These are phyloP conservation scores for Hoplodrina blanda DNA, from an alignment of 2,888 invertebrate genomes.

Conservation along the genomic window DNA sequence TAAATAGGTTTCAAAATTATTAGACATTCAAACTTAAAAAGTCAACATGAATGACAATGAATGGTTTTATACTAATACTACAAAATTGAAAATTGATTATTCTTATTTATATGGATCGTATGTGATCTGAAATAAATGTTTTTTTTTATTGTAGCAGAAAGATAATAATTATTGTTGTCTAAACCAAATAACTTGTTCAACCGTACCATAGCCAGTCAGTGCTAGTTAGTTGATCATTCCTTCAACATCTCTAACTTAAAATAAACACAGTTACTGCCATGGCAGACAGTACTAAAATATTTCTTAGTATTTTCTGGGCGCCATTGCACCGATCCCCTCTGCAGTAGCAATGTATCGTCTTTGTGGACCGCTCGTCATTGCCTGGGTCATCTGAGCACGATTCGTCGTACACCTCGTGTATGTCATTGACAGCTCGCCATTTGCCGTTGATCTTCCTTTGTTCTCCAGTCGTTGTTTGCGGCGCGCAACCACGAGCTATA, in stretches of 20 bases:
- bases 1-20: too few species aligned
- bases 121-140: too few species aligned
- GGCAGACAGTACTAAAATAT: slow-evolving; percentile 17
- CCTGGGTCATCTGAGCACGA: slow-evolving; percentile 92
- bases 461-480: slow-evolving; percentile 92
- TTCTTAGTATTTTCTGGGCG: slow-evolving; percentile 51
- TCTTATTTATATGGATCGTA: too few species aligned
- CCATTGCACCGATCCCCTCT: slow-evolving; percentile 93
- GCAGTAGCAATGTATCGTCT: slow-evolving; percentile 93
- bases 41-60: too few species aligned
- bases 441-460: slow-evolving; percentile 87
- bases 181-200: too few species aligned
- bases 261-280: slow-evolving; percentile 18
- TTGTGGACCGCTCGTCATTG: slow-evolving; percentile 88
- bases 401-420: slow-evolving; percentile 93
- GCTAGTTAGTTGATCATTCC: neutral
- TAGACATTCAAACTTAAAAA: too few species aligned
- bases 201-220: neutral
- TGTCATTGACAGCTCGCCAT: slow-evolving; percentile 91
- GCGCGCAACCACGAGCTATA: slow-evolving; percentile 92
- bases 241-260: slow-evolving; percentile 19
- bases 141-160: too few species aligned
- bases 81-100: too few species aligned
- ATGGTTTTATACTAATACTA: too few species aligned
- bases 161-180: too few species aligned